Conservation (phyloP, 2,797 vertebrate species). For the Argyrosomus regius region DNA sequence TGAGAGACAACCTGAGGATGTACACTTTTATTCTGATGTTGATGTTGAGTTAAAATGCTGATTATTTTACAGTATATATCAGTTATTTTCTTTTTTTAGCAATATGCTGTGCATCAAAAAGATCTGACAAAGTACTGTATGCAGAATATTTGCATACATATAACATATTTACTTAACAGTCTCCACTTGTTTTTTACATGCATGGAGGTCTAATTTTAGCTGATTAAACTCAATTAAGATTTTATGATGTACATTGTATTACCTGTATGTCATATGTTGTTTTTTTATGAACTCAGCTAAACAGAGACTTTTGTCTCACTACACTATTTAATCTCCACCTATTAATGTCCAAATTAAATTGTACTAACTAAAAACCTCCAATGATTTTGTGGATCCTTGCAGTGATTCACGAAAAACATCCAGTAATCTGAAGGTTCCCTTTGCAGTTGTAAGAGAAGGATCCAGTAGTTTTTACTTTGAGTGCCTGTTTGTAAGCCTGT, state of each 20-base stretch:
- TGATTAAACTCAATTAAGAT: not conserved
- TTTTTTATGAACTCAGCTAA: not conserved
- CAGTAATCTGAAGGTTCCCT: not conserved
- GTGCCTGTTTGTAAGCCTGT: slow-evolving; percentile 17
- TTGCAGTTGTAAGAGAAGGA: not conserved
- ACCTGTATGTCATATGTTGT: not conserved
- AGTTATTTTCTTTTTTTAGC: not conserved
- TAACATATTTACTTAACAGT: not conserved
- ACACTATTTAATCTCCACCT: not conserved
- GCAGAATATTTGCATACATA: not conserved
- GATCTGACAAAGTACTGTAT: not conserved
- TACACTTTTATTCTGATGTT: not conserved
- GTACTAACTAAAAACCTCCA: not conserved
- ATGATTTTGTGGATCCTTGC: not conserved
- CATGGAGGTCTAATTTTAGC: not conserved
- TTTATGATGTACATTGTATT: not conserved
- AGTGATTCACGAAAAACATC: not conserved
- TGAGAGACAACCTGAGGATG: not conserved
- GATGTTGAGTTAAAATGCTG: not conserved
- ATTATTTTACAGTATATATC: not conserved
- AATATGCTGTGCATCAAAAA: not conserved
- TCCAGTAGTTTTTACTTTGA: slow-evolving; percentile 8
- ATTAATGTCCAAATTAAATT: not conserved
- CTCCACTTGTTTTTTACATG: not conserved
- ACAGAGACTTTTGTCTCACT: not conserved